Percentiles rank a stretch among this genome's conserved stretches.
phyloP scores from a whole-genome alignment of 1,140 invertebrate genomes.

The Notospermus geniculatus region DNA sequence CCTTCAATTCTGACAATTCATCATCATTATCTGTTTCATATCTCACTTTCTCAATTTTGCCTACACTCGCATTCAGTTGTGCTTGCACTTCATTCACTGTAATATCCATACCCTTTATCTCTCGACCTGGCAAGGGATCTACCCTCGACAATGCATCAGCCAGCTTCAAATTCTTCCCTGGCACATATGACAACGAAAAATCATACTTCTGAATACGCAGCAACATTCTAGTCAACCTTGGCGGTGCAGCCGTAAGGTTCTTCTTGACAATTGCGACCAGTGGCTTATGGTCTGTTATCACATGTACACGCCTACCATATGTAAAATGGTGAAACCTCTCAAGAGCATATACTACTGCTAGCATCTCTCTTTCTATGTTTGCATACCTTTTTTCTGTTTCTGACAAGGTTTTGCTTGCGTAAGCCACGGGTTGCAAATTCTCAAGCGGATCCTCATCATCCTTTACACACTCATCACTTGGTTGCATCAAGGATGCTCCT shows the following conservation, averaged over 20 bases:
- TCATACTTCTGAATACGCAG: conserved; percentile 51
- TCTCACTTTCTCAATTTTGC: too few relatives aligned
- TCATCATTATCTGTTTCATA: too few relatives aligned
- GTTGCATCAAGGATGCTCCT: too few relatives aligned
- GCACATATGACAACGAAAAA: conserved; percentile 37
- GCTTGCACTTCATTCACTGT: too few relatives aligned
- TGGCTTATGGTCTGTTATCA: conserved; percentile 24
- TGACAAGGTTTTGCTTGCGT: conserved; percentile 54
- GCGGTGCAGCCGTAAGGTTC: conserved; percentile 12
- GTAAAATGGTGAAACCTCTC: conserved; percentile 51
- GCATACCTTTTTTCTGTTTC: conserved; percentile 54
- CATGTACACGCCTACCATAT: conserved; percentile 28
- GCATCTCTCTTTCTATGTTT: conserved; percentile 58
- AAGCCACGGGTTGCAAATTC: conserved; percentile 55
- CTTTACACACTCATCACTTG: too few relatives aligned
- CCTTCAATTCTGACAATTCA: too few relatives aligned
- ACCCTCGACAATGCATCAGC: too few relatives aligned
- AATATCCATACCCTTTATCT: too few relatives aligned
- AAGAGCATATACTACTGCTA: conserved; percentile 56
- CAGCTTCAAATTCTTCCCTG: conserved; percentile 50
- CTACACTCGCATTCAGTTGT: too few relatives aligned
- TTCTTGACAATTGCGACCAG: conserved; percentile 25
- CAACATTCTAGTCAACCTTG: conserved; percentile 21
- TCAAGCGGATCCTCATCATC: too few relatives aligned
- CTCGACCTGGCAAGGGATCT: too few relatives aligned